phyloP scores from a whole-genome alignment of 1,140 invertebrate genomes.

The Drosophila teissieri region DNA sequence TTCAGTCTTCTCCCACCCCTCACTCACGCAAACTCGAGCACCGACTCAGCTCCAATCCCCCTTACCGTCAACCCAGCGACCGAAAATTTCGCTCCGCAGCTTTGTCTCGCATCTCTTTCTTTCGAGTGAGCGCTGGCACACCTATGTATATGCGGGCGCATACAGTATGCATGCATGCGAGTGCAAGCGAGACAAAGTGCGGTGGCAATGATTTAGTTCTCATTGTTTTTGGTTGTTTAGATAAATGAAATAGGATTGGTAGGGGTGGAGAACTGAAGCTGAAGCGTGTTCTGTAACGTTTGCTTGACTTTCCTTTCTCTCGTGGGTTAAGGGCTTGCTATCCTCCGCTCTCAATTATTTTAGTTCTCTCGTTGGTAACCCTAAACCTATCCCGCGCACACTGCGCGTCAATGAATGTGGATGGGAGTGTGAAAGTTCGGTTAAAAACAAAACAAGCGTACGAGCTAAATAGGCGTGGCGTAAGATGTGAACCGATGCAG shows the following conservation, averaged over 20 bases:
- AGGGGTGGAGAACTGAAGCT: conserved; percentile 33
- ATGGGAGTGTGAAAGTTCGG: conserved; percentile 21
- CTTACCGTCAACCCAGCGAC: background rate
- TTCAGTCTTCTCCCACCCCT: background rate
- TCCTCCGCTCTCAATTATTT: conserved; percentile 51
- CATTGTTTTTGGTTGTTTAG: conserved; percentile 60
- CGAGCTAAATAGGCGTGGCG: conserved; percentile 64
- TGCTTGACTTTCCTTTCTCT: conserved; percentile 57
- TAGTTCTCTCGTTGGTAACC: conserved; percentile 43
- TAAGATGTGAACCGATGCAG: conserved; percentile 32
- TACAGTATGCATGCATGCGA: conserved; percentile 5
- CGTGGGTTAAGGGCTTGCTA: conserved; percentile 25
- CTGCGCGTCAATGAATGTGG: conserved; percentile 45
- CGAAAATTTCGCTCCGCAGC: conserved; percentile 7
- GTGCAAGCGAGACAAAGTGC: conserved; percentile 60
- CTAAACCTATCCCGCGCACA: conserved; percentile 28
- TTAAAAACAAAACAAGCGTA: conserved; percentile 44
- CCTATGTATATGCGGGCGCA: conserved; percentile 7
- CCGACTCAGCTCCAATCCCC: no score
- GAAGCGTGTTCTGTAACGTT: background rate
- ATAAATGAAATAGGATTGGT: conserved; percentile 29
- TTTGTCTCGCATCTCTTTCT: conserved; percentile 20
- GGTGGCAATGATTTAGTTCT: conserved; percentile 73
- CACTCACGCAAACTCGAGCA: background rate
- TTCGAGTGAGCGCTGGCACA: background rate